Percentiles rank a stretch among this genome's conserved stretches.
Evolutionary conservation across 37 sponge, comb jelly and placozoan genomes (phyloP).

Genomic region (Beroe ovata): DNA sequence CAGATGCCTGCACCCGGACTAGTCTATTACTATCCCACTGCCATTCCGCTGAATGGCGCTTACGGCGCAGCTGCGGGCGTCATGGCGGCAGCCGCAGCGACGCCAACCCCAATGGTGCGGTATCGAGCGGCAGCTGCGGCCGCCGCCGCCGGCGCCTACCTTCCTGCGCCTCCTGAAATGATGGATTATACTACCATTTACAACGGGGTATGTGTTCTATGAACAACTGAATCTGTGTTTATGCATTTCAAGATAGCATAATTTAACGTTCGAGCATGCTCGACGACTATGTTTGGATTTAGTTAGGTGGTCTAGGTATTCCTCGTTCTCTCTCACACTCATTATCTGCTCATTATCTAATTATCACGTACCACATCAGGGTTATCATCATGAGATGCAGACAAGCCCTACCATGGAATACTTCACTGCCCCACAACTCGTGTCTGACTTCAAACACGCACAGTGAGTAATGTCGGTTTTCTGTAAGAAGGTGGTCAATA

Average conservation of each 20-base stretch:
- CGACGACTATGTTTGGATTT: no score
- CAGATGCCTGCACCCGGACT: conserved; percentile 59
- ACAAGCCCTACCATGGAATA: conserved; percentile 52
- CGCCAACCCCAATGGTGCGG: neutral
- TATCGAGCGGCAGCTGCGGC: neutral
- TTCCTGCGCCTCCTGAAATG: conserved; percentile 9
- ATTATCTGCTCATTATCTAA: no score
- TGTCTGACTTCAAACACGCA: conserved; percentile 28
- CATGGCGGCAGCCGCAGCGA: neutral
- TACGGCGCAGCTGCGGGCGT: neutral
- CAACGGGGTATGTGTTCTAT: conserved; percentile 45
- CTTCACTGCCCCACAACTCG: conserved; percentile 10
- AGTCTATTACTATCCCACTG: conserved; percentile 47
- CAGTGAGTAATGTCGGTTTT: neutral
- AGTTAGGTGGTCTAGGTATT: no score
- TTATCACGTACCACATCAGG: no score
- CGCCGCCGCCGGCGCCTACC: neutral
- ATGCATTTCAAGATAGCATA: no score
- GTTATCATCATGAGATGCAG: conserved; percentile 20
- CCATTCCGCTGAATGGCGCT: conserved; percentile 23
- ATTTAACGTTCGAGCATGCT: no score
- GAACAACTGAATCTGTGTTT: no score
- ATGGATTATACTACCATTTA: conserved; percentile 20
- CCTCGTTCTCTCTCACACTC: no score
- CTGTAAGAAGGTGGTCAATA: no score